Evolutionary conservation across 2,113 vertebrate species (phyloP), one percentile per base, ranked within the genome.

Genomic region (Archilochus colubris): DNA sequence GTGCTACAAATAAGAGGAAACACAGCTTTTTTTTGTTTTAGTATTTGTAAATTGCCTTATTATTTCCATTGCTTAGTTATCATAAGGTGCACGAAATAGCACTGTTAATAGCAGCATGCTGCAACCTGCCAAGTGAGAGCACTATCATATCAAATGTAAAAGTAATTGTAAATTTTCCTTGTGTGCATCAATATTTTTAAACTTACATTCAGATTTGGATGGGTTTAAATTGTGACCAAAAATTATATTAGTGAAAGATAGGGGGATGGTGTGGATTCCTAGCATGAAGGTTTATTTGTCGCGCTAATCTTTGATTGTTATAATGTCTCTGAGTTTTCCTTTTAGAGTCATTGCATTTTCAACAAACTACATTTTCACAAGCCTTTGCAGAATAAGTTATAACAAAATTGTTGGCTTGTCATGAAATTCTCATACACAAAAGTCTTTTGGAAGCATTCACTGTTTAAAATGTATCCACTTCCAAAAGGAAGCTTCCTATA

Each of bases 341-440:
- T 94, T 83, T 46, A 28, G 93, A 90, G 74, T 61, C 1, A 25
- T 78, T 67, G 3, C 14, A 48, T 83, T 82, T 73, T 63, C 28
- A 38, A 58, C n/a, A 70, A 82, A 36, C 5, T 43, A 48, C 5
- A 16, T 54, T 73, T 92, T 93, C 84, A 2, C 14, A 14, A 51
- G 57, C 31, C 6, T 4, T 75, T 51, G 33, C 6, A 80, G 61
- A 20, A 59, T 5, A 75, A 92, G 88, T 91, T 53, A 72, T 27
- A 82, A 81, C 19, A 72, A 86, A 88, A 91, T 48, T 58, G 21
- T 92, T 88, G 59, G 22, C 85, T 88, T 89, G 36, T 87, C 80
- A 83, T 19, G 61, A 87, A 86, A 96, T 82, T 86, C 51, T 53
- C 62, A 16, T 69, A 50, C 66, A 87, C 50, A 86, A 88, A 96